Evolutionary conservation across 2,113 vertebrate species (phyloP).

Genomic region (Sorex araneus): DNA sequence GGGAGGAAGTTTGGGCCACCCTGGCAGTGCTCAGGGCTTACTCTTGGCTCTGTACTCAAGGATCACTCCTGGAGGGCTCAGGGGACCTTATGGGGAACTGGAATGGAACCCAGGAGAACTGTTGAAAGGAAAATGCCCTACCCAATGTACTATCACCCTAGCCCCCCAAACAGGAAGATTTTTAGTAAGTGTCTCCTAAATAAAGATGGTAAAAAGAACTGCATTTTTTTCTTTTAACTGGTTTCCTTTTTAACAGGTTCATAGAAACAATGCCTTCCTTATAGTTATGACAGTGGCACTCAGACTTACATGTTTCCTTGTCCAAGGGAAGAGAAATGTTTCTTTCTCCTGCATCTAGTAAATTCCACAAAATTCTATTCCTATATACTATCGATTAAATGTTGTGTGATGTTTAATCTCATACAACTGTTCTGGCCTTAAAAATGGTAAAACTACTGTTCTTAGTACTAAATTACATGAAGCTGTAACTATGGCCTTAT

Average conservation of each 20-base stretch:
- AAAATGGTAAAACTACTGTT: neutral
- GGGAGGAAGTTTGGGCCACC: neutral
- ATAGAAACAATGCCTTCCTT: neutral
- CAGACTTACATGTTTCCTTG: slow-evolving; percentile 7
- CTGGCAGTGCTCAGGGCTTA: no score
- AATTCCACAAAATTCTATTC: neutral
- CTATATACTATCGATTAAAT: neutral
- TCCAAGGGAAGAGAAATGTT: neutral
- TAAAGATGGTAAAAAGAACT: neutral
- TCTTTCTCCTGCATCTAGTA: neutral
- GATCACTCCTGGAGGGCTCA: no score
- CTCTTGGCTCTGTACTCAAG: no score
- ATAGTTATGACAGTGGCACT: neutral
- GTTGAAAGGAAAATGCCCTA: no score
- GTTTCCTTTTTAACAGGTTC: neutral
- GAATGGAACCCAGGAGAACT: no score
- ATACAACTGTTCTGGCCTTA: neutral
- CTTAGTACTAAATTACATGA: neutral
- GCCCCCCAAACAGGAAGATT: no score
- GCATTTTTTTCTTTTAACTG: neutral
- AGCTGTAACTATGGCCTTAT: neutral
- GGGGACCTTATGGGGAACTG: no score
- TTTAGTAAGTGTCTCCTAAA: no score
- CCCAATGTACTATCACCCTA: no score
- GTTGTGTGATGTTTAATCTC: neutral